phyloP scores from a whole-genome alignment of 2,888 invertebrate genomes.

The Hirtodrosophila duncani region DNA sequence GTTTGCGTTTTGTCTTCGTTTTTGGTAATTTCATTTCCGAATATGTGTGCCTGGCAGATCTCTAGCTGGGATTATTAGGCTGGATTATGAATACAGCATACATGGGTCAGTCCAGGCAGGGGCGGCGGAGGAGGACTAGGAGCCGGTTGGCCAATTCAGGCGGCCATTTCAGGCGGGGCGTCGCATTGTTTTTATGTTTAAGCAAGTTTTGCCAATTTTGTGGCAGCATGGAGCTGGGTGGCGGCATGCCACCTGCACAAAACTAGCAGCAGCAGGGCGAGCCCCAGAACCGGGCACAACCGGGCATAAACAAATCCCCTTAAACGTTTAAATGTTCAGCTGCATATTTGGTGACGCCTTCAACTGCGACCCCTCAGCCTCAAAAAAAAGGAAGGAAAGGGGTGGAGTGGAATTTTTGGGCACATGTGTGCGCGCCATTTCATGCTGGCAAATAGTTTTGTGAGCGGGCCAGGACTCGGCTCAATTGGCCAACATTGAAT shows the following conservation, averaged over 20 bases:
- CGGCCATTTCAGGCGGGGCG: slow-evolving; percentile 30
- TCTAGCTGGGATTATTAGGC: slow-evolving; percentile 64
- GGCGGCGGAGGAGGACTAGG: no score
- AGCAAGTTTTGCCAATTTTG: slow-evolving; percentile 56
- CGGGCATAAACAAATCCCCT: slow-evolving; percentile 63
- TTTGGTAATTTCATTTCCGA: no score
- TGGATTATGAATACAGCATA: slow-evolving; percentile 67
- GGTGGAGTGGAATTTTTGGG: slow-evolving; percentile 52
- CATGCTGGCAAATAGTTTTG: slow-evolving; percentile 67
- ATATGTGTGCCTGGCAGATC: no score
- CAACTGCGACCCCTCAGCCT: not conserved
- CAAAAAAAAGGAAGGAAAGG: slow-evolving; percentile 1
- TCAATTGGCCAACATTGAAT: no score
- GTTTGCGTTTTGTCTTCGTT: no score
- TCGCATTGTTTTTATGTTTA: slow-evolving; percentile 66
- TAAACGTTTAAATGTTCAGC: slow-evolving; percentile 69
- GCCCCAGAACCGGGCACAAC: slow-evolving; percentile 4
- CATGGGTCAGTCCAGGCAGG: no score
- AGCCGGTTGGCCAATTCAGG: slow-evolving; percentile 52
- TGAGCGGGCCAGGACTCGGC: slow-evolving; percentile 15
- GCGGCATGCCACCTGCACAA: slow-evolving; percentile 27
- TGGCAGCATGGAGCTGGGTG: slow-evolving; percentile 1
- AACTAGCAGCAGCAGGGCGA: slow-evolving; percentile 3
- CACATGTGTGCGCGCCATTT: slow-evolving; percentile 69
- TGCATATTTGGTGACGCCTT: slow-evolving; percentile 44